Base-by-base conservation (phyloP, 1,140 invertebrate genomes). In the Papilio aristodemus region DNA sequence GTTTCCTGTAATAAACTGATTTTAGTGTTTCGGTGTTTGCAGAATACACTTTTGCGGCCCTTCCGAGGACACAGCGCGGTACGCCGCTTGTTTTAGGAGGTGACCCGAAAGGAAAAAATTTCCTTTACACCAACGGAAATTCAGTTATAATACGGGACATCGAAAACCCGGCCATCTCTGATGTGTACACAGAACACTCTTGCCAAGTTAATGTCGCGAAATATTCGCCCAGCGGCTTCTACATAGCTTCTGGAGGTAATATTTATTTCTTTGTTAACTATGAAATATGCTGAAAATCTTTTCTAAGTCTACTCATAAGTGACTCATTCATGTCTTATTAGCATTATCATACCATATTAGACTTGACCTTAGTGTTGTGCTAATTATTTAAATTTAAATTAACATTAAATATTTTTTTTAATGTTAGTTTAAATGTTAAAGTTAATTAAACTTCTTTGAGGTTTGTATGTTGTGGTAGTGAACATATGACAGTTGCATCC, bases 151-250 rank as follows among this genome's bases (percentile, higher is more conserved):
- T 99, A 80, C 93, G 99, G 70, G 97, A 99, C 92, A 98, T 99
- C 83, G 96, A 98, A 96, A 96, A 99, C 93, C 97, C 98, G 70
- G 95, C 96, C 13, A 96, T 98, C 74, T 93, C 96, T 74, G 98
- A 99, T 90, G 95, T 99, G 73, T 99, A 99, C 89, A 98, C 98
- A 3, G 98, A 99, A 92, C 99, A 99, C 92, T 97, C 98, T 41
- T 96, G 96, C 80, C 93, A 95, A 79, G 97, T 99, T 1, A 99
- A 97, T 85, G 97, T 99, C 62, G 99, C 99, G 57, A 99, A 99
- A 91, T 99, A 99, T 92, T 98, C 98, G 58, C 99, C 99, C 2
- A 98, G 97, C 92, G 97, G 98, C 72, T 99, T 98, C 92, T 99
- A 99, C 84, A 99, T 99, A 84, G 97, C 98, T 62, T 99, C 99